Evolutionary conservation across 2,888 invertebrate genomes (phyloP).

Genomic region (Ornithoptera priamus): DNA sequence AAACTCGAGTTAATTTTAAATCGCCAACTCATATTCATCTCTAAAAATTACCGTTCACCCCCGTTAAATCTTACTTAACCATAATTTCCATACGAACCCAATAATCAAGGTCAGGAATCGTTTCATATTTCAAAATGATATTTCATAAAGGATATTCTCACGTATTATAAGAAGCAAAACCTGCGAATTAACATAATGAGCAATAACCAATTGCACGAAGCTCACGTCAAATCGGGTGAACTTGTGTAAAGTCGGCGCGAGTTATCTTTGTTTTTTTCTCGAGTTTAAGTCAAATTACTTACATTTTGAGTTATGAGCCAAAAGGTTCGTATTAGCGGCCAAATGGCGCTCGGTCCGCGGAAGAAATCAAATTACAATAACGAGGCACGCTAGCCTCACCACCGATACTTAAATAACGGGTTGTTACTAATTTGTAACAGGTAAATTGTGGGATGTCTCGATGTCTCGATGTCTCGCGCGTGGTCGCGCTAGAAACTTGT

Average conservation of each 20-base stretch:
- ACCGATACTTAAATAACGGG: conserved; percentile 74
- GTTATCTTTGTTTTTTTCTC: conserved; percentile 46
- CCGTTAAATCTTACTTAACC: conserved; percentile 36
- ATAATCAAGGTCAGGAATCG: conserved; percentile 53
- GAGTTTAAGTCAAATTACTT: conserved; percentile 59
- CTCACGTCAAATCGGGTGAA: conserved; percentile 67
- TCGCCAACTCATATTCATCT: conserved; percentile 33
- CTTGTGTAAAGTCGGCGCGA: conserved; percentile 58
- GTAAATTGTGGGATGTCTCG: conserved; percentile 69
- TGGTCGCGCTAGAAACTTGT: conserved; percentile 57
- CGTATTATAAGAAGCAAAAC: conserved; percentile 51
- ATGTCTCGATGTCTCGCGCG: conserved; percentile 68
- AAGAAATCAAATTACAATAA: conserved; percentile 76
- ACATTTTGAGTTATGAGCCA: conserved; percentile 59
- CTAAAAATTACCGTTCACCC: conserved; percentile 7
- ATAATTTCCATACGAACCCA: conserved; percentile 49
- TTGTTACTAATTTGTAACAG: conserved; percentile 73
- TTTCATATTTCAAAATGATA: conserved; percentile 45
- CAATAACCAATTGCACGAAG: conserved; percentile 72
- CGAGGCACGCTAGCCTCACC: conserved; percentile 69
- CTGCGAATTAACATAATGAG: conserved; percentile 71
- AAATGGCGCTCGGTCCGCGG: conserved; percentile 66
- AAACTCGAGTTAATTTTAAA: conserved; percentile 32
- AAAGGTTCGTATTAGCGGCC: conserved; percentile 62
- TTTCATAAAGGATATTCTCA: conserved; percentile 45